Base-by-base conservation (phyloP, 2,797 vertebrate genomes). In the Lacerta bilineata region DNA sequence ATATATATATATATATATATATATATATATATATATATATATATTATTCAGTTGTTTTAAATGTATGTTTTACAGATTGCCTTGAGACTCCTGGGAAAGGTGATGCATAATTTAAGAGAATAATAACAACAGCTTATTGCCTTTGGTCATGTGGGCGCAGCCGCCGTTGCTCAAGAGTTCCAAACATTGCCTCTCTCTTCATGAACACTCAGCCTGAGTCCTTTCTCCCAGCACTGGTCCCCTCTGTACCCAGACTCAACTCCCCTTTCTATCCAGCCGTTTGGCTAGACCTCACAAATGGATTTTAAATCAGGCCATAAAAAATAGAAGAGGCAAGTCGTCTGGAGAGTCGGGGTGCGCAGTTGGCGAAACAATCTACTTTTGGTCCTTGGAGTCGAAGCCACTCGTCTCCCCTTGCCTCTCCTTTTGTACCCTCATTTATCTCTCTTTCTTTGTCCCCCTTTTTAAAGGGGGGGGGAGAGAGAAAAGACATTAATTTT, bases 251-350 rank as follows among this genome's bases (percentile, higher is more conserved):
- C 33, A 27, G 18, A 33, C 43, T 5, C 4, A 2, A 41, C 84
- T 15, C 29, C 89, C 87, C 85, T 79, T 92, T 91, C 89, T 94
- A 88, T 39, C 66, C 80, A 91, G 90, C 86, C 89, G 90, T 86
- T 23, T 46, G 89, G 88, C 89, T 93, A 92, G 91, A 88, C 59
- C 80, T 39, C 82, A 13, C 0, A 0, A 88, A 66, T 77, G 80
- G 1, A 7, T 90, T 92, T 89, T 64, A 18, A 90, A 64, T 66
- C 80, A 92, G 83, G 79, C 91, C 84, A 84, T 75, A 41, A 46
- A 15, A 1, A 20, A 83, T 55, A 89, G 55, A 90, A 84, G 88
- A 89, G 8, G 82, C 88, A 71, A 6, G 7, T 66, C 46, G 64
- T 83, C 82, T 20, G 0, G 9, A 91, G 59, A 79, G 55, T 6